Evolutionary conservation across 2,797 vertebrate genomes (phyloP).

Genomic region (Hypotaenidia philippensis): DNA sequence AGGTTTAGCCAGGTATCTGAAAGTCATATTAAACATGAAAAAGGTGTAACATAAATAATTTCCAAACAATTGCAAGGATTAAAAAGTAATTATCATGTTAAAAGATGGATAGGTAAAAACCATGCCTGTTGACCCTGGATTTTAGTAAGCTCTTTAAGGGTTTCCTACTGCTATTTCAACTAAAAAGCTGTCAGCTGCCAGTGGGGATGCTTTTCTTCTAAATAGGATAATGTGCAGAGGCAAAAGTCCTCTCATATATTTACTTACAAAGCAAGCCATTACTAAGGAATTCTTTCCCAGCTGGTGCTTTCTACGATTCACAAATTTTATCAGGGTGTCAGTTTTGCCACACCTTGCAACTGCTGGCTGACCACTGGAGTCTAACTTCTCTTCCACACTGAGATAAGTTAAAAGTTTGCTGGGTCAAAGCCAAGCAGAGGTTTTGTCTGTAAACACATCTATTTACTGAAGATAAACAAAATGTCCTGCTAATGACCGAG

Average conservation of each 20-base stretch:
- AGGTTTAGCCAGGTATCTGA: background rate
- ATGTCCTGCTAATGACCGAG: background rate
- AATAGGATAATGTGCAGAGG: background rate
- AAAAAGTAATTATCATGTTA: background rate
- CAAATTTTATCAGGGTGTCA: background rate
- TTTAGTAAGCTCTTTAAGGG: background rate
- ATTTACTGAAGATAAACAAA: background rate
- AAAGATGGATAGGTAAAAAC: background rate
- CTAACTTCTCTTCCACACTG: background rate
- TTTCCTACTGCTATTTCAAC: background rate
- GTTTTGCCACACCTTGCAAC: background rate
- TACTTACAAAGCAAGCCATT: background rate
- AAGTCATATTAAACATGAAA: background rate
- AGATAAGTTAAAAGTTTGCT: background rate
- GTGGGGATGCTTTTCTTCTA: background rate
- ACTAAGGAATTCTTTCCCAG: background rate
- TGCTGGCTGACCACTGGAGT: fast-evolving
- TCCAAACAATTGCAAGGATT: background rate
- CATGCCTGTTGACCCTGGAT: background rate
- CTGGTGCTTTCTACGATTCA: background rate
- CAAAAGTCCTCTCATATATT: background rate
- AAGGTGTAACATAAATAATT: background rate
- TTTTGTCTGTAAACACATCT: background rate
- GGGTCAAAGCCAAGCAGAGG: background rate
- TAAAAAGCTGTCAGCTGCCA: background rate